Conservation (phyloP, 1,140 invertebrate species). For the Formica selysi region DNA sequence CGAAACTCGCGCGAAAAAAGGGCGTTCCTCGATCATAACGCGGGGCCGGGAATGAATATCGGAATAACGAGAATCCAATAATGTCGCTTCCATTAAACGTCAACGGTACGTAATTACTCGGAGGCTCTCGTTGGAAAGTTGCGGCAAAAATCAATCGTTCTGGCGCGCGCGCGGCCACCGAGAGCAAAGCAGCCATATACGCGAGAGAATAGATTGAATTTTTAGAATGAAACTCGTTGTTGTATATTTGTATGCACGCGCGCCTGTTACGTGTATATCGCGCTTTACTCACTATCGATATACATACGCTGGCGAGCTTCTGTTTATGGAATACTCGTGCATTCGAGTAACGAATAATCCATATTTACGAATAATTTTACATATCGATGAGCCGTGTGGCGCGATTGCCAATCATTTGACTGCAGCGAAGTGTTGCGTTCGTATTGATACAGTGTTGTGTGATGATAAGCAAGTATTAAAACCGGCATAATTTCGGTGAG, state of each 20-base stretch:
- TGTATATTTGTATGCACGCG: neutral
- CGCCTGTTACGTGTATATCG: neutral
- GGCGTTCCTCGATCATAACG: slow-evolving; percentile 28
- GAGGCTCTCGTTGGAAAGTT: slow-evolving; percentile 11
- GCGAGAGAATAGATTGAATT: slow-evolving; percentile 35
- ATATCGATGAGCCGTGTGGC: slow-evolving; percentile 4
- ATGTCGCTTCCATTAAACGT: slow-evolving; percentile 60
- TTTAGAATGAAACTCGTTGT: neutral
- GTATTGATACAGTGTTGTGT: neutral
- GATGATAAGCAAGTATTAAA: slow-evolving; percentile 3
- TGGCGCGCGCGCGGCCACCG: neutral
- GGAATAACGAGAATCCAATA: slow-evolving; percentile 62
- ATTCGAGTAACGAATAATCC: neutral
- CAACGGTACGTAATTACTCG: slow-evolving; percentile 54
- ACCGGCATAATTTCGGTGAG: neutral
- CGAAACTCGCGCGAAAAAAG: slow-evolving; percentile 20
- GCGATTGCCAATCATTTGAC: neutral
- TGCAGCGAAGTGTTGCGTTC: neutral
- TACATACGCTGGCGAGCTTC: neutral
- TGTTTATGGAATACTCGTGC: slow-evolving; percentile 13
- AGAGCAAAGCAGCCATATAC: slow-evolving; percentile 15
- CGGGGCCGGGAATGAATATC: slow-evolving; percentile 40
- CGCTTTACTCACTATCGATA: slow-evolving; percentile 30
- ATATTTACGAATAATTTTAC: slow-evolving; percentile 30
- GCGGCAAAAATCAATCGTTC: slow-evolving; percentile 53